A percentile compares a stretch with the other conserved stretches of the same genome.
phyloP scores from a whole-genome alignment of 2,888 invertebrate genomes.

The Melitaea athalia region DNA sequence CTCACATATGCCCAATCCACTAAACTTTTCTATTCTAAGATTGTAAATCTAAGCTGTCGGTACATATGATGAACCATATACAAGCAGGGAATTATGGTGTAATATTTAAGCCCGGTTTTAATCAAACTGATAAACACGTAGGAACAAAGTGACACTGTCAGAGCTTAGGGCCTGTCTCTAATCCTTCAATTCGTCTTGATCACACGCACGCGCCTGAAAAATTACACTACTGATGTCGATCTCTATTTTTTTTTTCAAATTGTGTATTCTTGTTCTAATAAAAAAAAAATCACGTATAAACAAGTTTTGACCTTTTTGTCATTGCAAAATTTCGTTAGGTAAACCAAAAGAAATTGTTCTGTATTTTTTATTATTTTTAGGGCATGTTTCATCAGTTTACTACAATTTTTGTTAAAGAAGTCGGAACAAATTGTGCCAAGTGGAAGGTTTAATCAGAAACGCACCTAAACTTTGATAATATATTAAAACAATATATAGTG shows the following conservation, averaged over 20 bases:
- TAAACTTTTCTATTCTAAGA: background rate
- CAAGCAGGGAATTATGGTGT: background rate
- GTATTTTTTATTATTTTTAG: too few species aligned
- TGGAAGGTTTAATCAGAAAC: too few species aligned
- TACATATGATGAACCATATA: conserved; percentile 4
- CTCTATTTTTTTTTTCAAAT: conserved; percentile 30
- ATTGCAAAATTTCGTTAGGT: too few species aligned
- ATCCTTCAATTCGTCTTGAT: conserved; percentile 45
- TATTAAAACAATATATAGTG: too few species aligned
- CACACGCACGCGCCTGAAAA: conserved; percentile 44
- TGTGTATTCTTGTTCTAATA: too few species aligned
- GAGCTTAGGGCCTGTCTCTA: conserved; percentile 39
- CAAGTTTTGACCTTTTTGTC: too few species aligned
- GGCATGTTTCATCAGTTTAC: too few species aligned
- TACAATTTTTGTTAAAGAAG: too few species aligned
- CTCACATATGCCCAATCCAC: background rate
- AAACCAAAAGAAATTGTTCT: too few species aligned
- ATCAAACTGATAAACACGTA: conserved; percentile 14
- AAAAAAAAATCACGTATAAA: too few species aligned
- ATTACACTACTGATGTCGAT: conserved; percentile 36
- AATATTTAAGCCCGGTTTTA: conserved; percentile 11
- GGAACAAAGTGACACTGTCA: conserved; percentile 25
- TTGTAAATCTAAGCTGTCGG: background rate
- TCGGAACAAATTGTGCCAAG: too few species aligned
- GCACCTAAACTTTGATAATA: too few species aligned